Evolutionary conservation across 35 echinoderm and acorn worm genomes (phyloP).

Genomic region (Ophiothrix spiculata): DNA sequence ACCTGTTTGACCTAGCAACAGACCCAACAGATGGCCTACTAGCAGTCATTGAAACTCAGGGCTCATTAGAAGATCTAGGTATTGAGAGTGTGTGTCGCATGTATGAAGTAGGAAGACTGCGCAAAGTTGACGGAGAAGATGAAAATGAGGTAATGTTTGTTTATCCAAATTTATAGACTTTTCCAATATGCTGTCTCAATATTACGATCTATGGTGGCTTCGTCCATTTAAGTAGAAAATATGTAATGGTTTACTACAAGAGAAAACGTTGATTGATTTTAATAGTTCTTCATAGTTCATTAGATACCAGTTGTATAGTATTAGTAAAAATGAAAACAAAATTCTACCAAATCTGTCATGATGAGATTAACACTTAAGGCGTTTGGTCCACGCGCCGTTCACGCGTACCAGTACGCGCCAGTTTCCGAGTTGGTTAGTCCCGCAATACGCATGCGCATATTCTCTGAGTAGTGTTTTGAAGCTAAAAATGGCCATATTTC

Average conservation of each 20-base stretch:
- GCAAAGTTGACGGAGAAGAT: conserved; percentile 87
- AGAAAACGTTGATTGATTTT: background rate
- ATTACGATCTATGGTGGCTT: background rate
- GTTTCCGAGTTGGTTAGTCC: too few species aligned
- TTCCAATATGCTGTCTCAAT: background rate
- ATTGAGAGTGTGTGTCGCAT: conserved; percentile 83
- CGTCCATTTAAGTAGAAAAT: background rate
- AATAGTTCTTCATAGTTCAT: background rate
- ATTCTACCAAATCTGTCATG: too few species aligned
- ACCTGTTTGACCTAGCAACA: conserved; percentile 94
- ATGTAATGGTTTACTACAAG: background rate
- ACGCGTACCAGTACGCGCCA: too few species aligned
- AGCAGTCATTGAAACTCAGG: conserved; percentile 88
- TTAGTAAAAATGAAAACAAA: background rate
- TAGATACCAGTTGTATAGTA: background rate
- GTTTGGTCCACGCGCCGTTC: too few species aligned
- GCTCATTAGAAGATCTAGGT: conserved; percentile 54
- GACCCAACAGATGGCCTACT: conserved; percentile 81
- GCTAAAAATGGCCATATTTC: too few species aligned
- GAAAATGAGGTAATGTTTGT: conserved; percentile 50
- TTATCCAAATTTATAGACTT: background rate
- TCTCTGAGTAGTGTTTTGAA: too few species aligned
- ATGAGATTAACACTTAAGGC: too few species aligned
- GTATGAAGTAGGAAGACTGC: conserved; percentile 87
- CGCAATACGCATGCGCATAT: too few species aligned